Conservation (phyloP, 2,888 invertebrate genomes). For the Callyntrura sp. region DNA sequence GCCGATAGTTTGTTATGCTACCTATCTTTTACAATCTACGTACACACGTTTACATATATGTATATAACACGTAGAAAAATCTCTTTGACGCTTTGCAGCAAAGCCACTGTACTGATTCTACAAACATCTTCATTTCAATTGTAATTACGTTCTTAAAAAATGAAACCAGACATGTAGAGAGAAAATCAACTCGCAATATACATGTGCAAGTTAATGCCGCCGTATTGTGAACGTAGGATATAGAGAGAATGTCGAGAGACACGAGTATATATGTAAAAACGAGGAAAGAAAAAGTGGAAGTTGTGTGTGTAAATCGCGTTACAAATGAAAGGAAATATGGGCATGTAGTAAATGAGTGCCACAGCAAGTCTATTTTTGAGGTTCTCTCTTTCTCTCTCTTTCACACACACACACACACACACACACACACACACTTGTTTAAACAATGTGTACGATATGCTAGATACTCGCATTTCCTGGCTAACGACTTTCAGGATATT, state of each 20-base stretch:
- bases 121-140: neutral
- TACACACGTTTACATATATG: neutral
- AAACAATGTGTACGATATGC: too few species aligned
- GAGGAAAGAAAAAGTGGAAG: neutral
- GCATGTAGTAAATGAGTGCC: neutral
- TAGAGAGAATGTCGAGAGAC: neutral
- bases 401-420: neutral
- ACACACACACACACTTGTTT: conserved; percentile 11
- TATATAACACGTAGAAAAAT: neutral
- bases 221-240: neutral
- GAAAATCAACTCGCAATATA: neutral
- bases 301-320: neutral
- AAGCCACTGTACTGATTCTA: neutral
- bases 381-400: neutral
- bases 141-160: neutral
- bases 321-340: conserved; percentile 20
- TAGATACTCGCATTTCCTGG: neutral
- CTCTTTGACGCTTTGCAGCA: neutral
- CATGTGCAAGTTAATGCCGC: neutral
- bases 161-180: neutral
- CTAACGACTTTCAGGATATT: conserved; percentile 2
- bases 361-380: conserved; percentile 20
- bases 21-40: neutral
- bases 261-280: neutral
- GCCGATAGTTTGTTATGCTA: neutral